These are phyloP conservation scores for Dolichomitus sp. DNA, from an alignment of 2,888 invertebrate species.

Conservation along the genomic window DNA sequence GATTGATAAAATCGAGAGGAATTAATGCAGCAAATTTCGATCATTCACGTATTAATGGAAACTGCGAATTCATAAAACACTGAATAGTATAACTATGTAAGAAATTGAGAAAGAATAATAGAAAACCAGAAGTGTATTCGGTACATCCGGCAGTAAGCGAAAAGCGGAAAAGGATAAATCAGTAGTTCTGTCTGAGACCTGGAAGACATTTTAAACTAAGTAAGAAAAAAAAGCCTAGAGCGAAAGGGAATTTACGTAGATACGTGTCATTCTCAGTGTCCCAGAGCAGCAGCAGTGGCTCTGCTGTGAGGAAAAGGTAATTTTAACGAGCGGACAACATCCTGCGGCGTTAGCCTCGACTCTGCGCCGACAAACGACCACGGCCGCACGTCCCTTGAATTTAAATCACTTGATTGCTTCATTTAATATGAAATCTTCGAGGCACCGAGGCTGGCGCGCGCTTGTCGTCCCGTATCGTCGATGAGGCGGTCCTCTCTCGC, in stretches of 20 bases:
- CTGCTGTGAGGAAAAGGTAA: slow-evolving; percentile 52
- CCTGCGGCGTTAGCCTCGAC: slow-evolving; percentile 67
- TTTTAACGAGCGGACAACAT: slow-evolving; percentile 75
- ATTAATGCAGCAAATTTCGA: background rate
- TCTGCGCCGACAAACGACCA: slow-evolving; percentile 75
- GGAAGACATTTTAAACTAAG: background rate
- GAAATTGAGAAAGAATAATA: background rate
- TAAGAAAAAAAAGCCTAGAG: background rate
- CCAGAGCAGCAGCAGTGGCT: slow-evolving; percentile 30
- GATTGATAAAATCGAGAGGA: slow-evolving; percentile 9
- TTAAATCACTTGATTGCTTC: slow-evolving; percentile 81
- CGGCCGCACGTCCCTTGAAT: slow-evolving; percentile 76
- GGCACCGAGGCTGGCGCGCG: slow-evolving; percentile 27
- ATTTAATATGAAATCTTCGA: slow-evolving; percentile 75
- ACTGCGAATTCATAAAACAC: background rate
- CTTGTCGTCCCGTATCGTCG: slow-evolving; percentile 12
- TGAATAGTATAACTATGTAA: background rate
- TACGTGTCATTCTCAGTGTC: slow-evolving; percentile 40
- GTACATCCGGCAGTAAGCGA: background rate
- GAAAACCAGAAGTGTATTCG: background rate
- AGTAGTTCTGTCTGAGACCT: background rate
- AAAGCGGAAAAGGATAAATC: slow-evolving; percentile 9
- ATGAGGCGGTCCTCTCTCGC: slow-evolving; percentile 49
- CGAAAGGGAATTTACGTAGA: slow-evolving; percentile 7
- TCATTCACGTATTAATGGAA: background rate